phyloP scores from a whole-genome alignment of 1,140 invertebrate species.

The Apis cerana region DNA sequence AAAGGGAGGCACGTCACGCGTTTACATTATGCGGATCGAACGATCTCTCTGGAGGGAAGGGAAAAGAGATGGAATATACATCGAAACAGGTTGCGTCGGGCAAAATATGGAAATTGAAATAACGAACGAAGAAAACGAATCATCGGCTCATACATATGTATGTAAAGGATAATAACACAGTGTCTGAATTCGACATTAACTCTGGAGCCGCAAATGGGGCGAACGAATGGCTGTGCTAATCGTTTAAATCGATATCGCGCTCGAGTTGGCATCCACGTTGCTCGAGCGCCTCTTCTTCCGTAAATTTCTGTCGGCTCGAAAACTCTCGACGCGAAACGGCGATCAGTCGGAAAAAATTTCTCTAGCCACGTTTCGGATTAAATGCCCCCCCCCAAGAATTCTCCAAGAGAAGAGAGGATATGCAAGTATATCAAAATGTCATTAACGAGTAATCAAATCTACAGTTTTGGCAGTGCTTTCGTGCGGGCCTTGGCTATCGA shows the following conservation, averaged over 20 bases:
- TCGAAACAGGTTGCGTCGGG: too few relatives aligned
- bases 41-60: too few relatives aligned
- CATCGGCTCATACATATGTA: too few relatives aligned
- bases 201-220: slow-evolving; percentile 2
- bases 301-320: slow-evolving; percentile 17
- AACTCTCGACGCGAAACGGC: neutral
- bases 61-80: too few relatives aligned
- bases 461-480: neutral
- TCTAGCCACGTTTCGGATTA: too few relatives aligned
- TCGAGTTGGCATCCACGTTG: slow-evolving; percentile 18
- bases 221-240: slow-evolving; percentile 23
- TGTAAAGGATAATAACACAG: neutral
- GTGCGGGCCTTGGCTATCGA: neutral
- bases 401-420: too few relatives aligned
- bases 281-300: slow-evolving; percentile 6
- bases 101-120: too few relatives aligned
- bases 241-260: slow-evolving; percentile 33
- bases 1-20: too few relatives aligned
- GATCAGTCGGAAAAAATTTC: neutral
- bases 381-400: too few relatives aligned
- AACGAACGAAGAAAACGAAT: neutral
- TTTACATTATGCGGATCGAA: too few relatives aligned
- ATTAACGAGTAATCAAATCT: too few relatives aligned
- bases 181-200: slow-evolving; percentile 3
- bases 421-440: neutral